Percentiles rank a stretch among this genome's conserved stretches.
These are phyloP conservation scores for Apteryx owenii DNA, from an alignment of 2,113 vertebrate genomes.

Conservation along the genomic window DNA sequence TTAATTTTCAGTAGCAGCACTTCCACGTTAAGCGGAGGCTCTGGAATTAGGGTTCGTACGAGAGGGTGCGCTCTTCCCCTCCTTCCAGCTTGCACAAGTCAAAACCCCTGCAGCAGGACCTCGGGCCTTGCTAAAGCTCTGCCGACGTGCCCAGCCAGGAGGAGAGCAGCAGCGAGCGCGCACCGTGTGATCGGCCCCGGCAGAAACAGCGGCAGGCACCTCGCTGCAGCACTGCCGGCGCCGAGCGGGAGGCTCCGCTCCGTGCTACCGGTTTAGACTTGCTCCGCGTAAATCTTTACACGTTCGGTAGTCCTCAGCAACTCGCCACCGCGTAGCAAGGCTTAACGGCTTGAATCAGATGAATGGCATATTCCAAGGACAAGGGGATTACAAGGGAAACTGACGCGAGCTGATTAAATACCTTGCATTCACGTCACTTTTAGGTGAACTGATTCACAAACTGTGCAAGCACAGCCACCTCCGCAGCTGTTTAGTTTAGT, in stretches of 20 bases:
- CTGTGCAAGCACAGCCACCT: background rate
- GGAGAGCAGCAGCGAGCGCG: background rate
- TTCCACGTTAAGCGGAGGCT: background rate
- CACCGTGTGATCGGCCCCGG: background rate
- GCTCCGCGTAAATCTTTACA: background rate
- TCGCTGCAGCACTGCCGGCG: background rate
- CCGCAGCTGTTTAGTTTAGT: background rate
- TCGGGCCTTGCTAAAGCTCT: background rate
- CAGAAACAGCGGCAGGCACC: background rate
- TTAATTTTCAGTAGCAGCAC: background rate
- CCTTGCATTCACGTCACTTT: background rate
- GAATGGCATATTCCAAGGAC: background rate
- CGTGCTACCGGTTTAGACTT: background rate
- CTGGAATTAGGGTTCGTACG: background rate
- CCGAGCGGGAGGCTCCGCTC: background rate
- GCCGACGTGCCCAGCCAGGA: background rate
- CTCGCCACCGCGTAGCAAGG: background rate
- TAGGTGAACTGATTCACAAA: accelerated
- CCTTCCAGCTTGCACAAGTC: background rate
- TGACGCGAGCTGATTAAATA: background rate
- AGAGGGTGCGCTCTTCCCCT: background rate
- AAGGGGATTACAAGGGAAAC: background rate
- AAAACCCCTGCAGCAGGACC: background rate
- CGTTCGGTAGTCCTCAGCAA: background rate
- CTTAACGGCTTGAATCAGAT: no score